Conservation (phyloP, 2,113 vertebrate genomes). For the Chaetops frenatus region DNA sequence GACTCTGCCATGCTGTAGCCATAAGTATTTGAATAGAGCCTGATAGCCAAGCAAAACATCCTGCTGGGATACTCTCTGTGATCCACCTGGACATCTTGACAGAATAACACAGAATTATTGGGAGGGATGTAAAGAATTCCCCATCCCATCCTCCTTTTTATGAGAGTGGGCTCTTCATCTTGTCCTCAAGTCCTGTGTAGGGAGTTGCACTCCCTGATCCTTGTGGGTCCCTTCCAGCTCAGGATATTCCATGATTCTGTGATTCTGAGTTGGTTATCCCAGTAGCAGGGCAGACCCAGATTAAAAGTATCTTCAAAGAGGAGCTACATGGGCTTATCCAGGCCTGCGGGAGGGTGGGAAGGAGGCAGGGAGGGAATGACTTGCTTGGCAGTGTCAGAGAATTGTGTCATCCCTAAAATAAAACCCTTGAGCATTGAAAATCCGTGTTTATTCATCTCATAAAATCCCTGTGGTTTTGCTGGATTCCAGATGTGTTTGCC, state of each 20-base stretch:
- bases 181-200: background rate
- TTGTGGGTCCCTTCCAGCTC: background rate
- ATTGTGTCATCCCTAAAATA: background rate
- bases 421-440: background rate
- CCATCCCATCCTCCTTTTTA: background rate
- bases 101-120: background rate
- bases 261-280: background rate
- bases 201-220: background rate
- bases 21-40: background rate
- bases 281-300: background rate
- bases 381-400: background rate
- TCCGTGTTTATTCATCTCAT: background rate
- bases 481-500: slow-evolving; percentile 77
- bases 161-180: background rate
- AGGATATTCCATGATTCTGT: background rate
- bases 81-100: background rate
- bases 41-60: background rate
- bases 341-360: background rate
- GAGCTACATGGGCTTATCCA: accelerated
- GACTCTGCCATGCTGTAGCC: background rate
- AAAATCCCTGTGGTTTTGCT: background rate
- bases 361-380: background rate
- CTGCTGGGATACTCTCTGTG: background rate
- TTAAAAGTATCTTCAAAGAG: background rate
- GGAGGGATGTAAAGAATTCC: background rate